Percentiles rank a stretch among this genome's conserved stretches.
These are phyloP conservation scores for Centropus bengalensis DNA, from an alignment of 2,113 vertebrate species.

Conservation along the genomic window DNA sequence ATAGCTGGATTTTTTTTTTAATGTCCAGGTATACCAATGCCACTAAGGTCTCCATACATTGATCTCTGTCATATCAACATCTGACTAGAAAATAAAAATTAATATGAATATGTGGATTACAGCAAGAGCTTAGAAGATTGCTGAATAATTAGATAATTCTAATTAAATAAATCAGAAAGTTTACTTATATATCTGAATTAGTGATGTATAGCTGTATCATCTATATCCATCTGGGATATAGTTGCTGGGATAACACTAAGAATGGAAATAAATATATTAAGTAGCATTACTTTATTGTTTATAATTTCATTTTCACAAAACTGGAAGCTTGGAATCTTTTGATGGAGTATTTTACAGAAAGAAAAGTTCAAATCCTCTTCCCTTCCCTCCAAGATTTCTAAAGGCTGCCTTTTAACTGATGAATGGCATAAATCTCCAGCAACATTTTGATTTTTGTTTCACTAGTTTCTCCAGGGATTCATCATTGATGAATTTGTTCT, in stretches of 20 bases:
- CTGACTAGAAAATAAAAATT: neutral
- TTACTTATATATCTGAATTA: constrained; percentile 62
- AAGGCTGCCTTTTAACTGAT: constrained; percentile 75
- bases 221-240: constrained; percentile 48
- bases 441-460: constrained; percentile 77
- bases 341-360: constrained; percentile 43
- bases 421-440: constrained; percentile 73
- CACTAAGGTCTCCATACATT: neutral
- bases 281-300: constrained; percentile 24
- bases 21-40: neutral
- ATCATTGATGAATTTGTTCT: constrained; percentile 84
- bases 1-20: neutral
- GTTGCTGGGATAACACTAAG: constrained; percentile 19
- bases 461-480: constrained; percentile 76
- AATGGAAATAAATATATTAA: constrained; percentile 46
- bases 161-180: neutral
- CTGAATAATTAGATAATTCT: constrained; percentile 53
- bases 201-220: constrained; percentile 39
- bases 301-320: constrained; percentile 21
- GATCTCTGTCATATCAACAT: neutral
- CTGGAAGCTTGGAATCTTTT: constrained; percentile 21
- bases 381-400: constrained; percentile 29
- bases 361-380: neutral
- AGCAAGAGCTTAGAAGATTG: constrained; percentile 5
- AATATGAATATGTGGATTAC: neutral